phyloP scores from a whole-genome alignment of 2,888 invertebrate species.

The Amphipoea lucens region DNA sequence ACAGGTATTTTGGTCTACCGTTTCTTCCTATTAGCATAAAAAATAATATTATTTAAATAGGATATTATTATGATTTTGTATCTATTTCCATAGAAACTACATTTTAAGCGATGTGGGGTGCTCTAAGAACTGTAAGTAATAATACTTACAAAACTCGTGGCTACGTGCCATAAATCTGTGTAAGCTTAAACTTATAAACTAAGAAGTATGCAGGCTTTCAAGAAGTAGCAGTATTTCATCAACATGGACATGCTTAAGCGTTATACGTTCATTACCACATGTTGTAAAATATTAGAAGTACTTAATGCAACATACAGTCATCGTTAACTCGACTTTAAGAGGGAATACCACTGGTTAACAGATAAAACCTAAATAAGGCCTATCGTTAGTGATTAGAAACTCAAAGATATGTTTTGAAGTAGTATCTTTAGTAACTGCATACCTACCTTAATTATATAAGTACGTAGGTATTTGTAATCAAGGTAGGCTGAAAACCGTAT shows the following conservation, averaged over 20 bases:
- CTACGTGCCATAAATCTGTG: background rate
- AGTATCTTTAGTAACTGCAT: conserved; percentile 10
- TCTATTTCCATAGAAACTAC: background rate
- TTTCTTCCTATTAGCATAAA: background rate
- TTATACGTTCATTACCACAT: conserved; percentile 50
- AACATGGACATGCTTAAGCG: conserved; percentile 32
- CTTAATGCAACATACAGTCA: conserved; percentile 55
- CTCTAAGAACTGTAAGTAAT: too few relatives aligned
- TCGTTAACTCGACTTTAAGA: conserved; percentile 53
- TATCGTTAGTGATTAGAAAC: conserved; percentile 40
- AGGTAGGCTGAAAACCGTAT: background rate
- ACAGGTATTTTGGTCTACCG: conserved; percentile 3
- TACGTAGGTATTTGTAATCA: background rate
- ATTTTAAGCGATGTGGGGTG: background rate
- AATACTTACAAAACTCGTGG: background rate
- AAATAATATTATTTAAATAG: background rate
- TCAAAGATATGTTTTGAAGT: conserved; percentile 1
- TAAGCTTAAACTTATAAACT: background rate
- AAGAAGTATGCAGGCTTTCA: background rate
- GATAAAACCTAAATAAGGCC: conserved; percentile 35
- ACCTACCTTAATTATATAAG: background rate
- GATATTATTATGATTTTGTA: background rate
- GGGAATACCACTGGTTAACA: conserved; percentile 34
- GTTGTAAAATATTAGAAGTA: conserved; percentile 56
- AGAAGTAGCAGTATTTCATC: conserved; percentile 31